Base-by-base conservation (phyloP, 2,888 invertebrate genomes). In the Erebia ligea region DNA sequence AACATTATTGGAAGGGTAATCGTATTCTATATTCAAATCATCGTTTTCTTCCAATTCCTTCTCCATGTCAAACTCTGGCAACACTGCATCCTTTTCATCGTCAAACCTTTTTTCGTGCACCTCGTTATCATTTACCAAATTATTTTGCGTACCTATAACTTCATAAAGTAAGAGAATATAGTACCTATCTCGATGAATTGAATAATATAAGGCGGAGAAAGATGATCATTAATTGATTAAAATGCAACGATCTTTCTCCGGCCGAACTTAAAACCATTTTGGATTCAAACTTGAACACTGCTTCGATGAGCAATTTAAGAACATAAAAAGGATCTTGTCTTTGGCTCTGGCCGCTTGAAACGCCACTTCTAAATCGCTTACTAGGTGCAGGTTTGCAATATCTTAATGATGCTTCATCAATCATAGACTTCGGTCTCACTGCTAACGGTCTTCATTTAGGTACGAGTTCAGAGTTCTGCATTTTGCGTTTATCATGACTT, bases 41-140 rank as follows among this genome's bases (percentile, higher is more conserved):
- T 84, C 85, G 0, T 82, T 77, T 0, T 88, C 89, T 5, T 85
- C 87, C 1, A 91, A 72, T 52, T 87, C 90, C 69, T 89, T 86
- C 52, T 90, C 89, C 91, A 92, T 92, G 70, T 92, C 92, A 58
- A 92, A 92, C 52, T 89, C 88, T 74, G 89, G 86, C 65, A 91
- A 78, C 80, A 89, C 80, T 9, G 78, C 76, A 5, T 83, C 83
- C 13, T 82, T 82, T 5, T 87, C 86, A 15, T 89, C 88, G 0
- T 87, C 89, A 54, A 90, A 91, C 25, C 90, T 78, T 54, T 84
- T 86, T 58, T 91, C 81, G 0, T 69, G 73, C 1, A 71, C 78
- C 50, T 87, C 89, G 75, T 85, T 85, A 0, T 66, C 76, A 48
- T 81, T 81, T 1, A 77, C 79, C 68, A 89, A 48, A 74, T 89